phyloP scores from a whole-genome alignment of 2,888 invertebrate genomes.

The Pollenia amentaria region DNA sequence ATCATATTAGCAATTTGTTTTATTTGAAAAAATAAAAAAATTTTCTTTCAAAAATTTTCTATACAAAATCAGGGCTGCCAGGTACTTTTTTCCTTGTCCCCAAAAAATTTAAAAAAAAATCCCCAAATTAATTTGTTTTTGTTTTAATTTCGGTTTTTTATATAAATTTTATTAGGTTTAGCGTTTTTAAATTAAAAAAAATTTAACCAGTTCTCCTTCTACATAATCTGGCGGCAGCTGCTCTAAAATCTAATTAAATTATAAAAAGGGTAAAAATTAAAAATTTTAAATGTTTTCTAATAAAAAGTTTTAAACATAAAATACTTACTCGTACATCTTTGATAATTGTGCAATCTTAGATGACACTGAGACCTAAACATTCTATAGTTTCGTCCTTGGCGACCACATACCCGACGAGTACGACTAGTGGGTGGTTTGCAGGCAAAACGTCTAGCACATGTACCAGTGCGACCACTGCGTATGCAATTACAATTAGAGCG shows the following conservation, averaged over 20 bases:
- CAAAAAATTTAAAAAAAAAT: too few species aligned
- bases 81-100: too few species aligned
- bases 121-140: too few species aligned
- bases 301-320: background rate
- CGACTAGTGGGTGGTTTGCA: slow-evolving; percentile 3
- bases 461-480: background rate
- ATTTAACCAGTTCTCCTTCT: background rate
- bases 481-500: slow-evolving; percentile 31
- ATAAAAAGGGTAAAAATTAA: background rate
- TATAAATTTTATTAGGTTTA: too few species aligned
- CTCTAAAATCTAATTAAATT: slow-evolving; percentile 14
- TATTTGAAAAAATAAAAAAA: too few species aligned
- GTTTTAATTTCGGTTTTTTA: too few species aligned
- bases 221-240: slow-evolving; percentile 7
- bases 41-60: too few species aligned
- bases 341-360: slow-evolving; percentile 22
- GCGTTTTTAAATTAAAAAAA: background rate
- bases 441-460: slow-evolving; percentile 11
- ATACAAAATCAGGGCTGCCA: too few species aligned
- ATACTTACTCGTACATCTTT: slow-evolving; percentile 52
- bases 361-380: slow-evolving; percentile 50
- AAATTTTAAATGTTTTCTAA: background rate
- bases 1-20: too few species aligned
- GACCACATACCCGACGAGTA: slow-evolving; percentile 37
- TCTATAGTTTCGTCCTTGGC: background rate